Evolutionary conservation across 2,797 vertebrate species (phyloP).

Genomic region (Heteromormyrus szaboi): DNA sequence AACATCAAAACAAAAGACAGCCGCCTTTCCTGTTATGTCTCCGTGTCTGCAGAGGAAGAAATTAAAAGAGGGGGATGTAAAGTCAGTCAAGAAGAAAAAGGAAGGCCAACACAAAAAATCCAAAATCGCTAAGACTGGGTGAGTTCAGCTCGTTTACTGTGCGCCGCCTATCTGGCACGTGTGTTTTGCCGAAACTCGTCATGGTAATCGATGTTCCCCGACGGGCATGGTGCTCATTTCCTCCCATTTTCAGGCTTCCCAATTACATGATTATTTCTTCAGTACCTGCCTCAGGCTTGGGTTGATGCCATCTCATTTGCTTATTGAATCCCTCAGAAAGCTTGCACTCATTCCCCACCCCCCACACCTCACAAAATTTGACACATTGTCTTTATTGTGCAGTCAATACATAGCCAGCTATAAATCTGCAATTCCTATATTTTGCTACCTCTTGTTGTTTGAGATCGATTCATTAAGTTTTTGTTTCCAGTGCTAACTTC

Average conservation of each 20-base stretch:
- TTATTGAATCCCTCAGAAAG: neutral
- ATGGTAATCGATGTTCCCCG: neutral
- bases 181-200: neutral
- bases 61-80: slow-evolving; percentile 63
- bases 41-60: slow-evolving; percentile 69
- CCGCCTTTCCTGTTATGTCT: neutral
- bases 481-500: neutral
- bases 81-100: slow-evolving; percentile 72
- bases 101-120: slow-evolving; percentile 59
- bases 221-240: neutral
- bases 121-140: slow-evolving; percentile 65
- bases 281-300: neutral
- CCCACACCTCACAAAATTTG: neutral
- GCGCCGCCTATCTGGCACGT: neutral
- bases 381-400: neutral
- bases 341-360: neutral
- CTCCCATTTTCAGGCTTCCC: neutral
- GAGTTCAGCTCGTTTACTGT: slow-evolving; percentile 33
- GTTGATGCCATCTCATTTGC: neutral
- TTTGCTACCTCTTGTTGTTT: neutral
- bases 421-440: neutral
- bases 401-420: neutral
- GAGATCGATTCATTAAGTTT: neutral
- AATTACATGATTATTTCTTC: neutral
- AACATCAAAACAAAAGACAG: neutral